Base-by-base conservation (phyloP, 2,888 invertebrate genomes). In the Ceraclea dissimilis region DNA sequence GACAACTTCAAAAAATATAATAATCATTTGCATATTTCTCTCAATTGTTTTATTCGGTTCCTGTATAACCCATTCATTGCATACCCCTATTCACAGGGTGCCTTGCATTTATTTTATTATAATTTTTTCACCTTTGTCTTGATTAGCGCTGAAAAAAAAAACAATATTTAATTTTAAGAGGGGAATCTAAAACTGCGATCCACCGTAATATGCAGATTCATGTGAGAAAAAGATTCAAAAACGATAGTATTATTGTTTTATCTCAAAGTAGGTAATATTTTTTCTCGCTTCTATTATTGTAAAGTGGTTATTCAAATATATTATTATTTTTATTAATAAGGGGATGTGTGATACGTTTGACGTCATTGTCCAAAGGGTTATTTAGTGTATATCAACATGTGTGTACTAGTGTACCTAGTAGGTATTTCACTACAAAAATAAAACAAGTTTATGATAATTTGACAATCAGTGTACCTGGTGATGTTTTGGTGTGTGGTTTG, bases 31-130 rank as follows among this genome's bases (percentile, higher is more conserved):
- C 53, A 52, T 53, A 56, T 56, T 57, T 33, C 20, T 33, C 20
- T 43, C 52, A 57, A 39, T 61, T 61, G 61, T 61, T 54, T 61
- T 61, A 58, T 43, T 20, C 34, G 13, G 20, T 19, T 46, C 44
- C 34, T 52, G 18, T 33, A 56, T 39, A 39, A 52, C 49, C 43
- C 26, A 34, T 50, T 19, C 48, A 17, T 26, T 26, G 31, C 57
- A 47, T 46, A 39, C 22, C 58, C 56, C 46, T 39, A 53, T 51
- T 51, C 50, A 39, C 58, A 51, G 56, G 57, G 59, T 59, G 59
- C 52, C 50, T 18, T 44, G 19, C 39, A 43, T 39, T 54, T 57
- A 50, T 49, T 44, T 19, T 52, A 53, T 59, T 16, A 54, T 50
- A 39, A 39, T 16, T n/a, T n/a, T 39, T 39, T 39, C 49, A 50